These are phyloP conservation scores for Phenganax marumi DNA, from an alignment of 92 coral and sea anemone genomes.

Conservation along the genomic window DNA sequence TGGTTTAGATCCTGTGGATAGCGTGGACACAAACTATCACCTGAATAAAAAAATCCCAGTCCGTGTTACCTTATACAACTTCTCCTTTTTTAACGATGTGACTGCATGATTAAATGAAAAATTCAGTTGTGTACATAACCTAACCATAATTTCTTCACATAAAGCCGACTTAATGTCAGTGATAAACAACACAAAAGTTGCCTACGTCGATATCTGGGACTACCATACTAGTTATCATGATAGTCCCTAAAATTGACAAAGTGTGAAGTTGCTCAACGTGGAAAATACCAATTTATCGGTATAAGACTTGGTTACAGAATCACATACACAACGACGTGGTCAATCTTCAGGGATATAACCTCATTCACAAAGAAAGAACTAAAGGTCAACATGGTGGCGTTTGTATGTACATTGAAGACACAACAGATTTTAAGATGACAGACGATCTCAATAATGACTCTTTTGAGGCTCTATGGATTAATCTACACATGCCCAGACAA, in stretches of 20 bases:
- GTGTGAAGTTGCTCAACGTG: not conserved
- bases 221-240: constrained; percentile 38
- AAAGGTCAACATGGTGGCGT: constrained; percentile 23
- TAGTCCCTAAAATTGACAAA: too few species aligned
- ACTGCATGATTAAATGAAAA: too few species aligned
- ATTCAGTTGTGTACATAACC: too few species aligned
- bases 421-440: constrained; percentile 29
- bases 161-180: too few species aligned
- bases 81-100: too few species aligned
- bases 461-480: constrained; percentile 51
- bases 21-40: too few species aligned
- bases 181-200: too few species aligned
- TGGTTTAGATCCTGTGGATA: too few species aligned
- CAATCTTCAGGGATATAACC: constrained; percentile 22
- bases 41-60: too few species aligned
- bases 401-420: constrained; percentile 33
- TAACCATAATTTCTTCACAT: too few species aligned
- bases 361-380: constrained; percentile 13
- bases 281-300: not conserved
- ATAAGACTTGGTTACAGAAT: too few species aligned
- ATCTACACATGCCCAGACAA: constrained; percentile 35
- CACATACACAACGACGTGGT: constrained; percentile 24
- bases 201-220: constrained; percentile 15
- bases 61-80: too few species aligned
- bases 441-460: constrained; percentile 35